These are phyloP conservation scores for Schizopygopsis malacanthus DNA, from an alignment of 2,797 vertebrate genomes.

Conservation along the genomic window DNA sequence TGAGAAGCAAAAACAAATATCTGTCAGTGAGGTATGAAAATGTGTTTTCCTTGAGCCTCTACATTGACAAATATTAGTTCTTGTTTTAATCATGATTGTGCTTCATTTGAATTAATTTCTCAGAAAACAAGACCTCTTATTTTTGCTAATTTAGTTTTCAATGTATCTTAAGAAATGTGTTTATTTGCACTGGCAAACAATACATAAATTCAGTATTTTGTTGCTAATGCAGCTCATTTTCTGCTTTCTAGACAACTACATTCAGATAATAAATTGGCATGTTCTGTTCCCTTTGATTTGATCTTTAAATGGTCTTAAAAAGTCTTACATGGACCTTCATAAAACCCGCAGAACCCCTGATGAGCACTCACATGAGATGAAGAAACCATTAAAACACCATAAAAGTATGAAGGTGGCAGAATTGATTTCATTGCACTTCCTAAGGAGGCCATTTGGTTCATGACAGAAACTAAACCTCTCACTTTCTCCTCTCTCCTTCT, in stretches of 20 bases:
- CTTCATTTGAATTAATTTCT: not conserved
- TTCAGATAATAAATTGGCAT: not conserved
- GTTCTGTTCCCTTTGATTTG: not conserved
- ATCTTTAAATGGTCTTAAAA: not conserved
- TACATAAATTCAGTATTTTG: not conserved
- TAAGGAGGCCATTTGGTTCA: not conserved
- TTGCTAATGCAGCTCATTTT: not conserved
- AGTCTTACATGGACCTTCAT: not conserved
- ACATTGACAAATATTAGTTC: not conserved
- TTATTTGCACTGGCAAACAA: not conserved
- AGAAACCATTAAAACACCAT: slow-evolving; percentile 8
- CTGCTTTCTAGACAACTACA: not conserved
- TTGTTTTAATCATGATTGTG: too few relatives aligned
- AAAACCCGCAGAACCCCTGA: not conserved
- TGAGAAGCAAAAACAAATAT: not conserved
- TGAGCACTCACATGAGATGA: not conserved
- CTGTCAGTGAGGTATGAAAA: not conserved
- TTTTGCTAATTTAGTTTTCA: not conserved
- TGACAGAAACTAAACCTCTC: slow-evolving; percentile 12
- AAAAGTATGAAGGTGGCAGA: not conserved
- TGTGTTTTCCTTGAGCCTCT: not conserved
- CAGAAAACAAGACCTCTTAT: not conserved
- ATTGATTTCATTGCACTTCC: not conserved
- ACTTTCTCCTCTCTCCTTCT: slow-evolving; percentile 33
- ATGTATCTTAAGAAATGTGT: not conserved